Evolutionary conservation across 2,113 vertebrate species (phyloP).

Genomic region (Fulmarus glacialis): DNA sequence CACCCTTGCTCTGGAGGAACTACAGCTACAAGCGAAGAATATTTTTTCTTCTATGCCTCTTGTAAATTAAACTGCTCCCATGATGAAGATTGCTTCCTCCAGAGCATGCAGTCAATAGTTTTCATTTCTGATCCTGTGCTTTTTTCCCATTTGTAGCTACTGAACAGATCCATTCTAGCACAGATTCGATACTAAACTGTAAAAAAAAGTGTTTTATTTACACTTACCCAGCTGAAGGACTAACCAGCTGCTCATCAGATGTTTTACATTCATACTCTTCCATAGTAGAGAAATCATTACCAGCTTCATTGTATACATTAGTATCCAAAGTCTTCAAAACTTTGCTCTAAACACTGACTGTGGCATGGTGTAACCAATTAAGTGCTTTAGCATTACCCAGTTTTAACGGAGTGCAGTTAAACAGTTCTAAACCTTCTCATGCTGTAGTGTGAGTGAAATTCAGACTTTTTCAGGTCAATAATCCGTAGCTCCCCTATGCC

Average conservation of each 20-base stretch:
- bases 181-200: neutral
- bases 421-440: neutral
- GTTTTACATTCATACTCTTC: neutral
- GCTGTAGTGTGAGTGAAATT: neutral
- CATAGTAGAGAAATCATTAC: neutral
- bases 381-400: neutral
- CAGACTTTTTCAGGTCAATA: neutral
- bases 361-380: neutral
- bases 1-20: neutral
- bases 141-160: neutral
- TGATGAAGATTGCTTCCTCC: neutral
- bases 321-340: slow-evolving; percentile 1
- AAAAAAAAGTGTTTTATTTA: neutral
- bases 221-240: neutral
- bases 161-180: neutral
- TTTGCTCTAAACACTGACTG: neutral
- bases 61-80: neutral
- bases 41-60: neutral
- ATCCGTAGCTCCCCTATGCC: neutral
- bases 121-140: neutral
- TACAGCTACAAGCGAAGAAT: neutral
- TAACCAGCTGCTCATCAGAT: neutral
- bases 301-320: neutral
- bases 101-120: rapidly evolving
- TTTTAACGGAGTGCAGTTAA: neutral